Conservation (phyloP, 1,140 invertebrate genomes). For the Matsumurasca onukii region DNA sequence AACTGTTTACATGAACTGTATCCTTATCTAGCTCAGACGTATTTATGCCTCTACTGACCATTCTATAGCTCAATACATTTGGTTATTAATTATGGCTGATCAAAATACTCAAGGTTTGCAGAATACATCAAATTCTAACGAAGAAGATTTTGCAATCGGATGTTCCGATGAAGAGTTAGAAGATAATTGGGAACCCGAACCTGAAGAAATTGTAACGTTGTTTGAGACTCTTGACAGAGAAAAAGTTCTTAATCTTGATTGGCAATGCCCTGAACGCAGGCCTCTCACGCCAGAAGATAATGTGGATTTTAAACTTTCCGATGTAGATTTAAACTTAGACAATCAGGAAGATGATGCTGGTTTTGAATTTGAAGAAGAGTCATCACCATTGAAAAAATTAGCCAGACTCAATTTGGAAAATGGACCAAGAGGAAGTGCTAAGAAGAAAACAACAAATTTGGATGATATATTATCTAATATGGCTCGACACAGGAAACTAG, state of each 20-base stretch:
- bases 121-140: too few relatives aligned
- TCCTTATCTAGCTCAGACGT: too few relatives aligned
- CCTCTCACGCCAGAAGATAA: constrained; percentile 43
- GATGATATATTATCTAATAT: constrained; percentile 51
- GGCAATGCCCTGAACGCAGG: constrained; percentile 48
- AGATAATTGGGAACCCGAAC: constrained; percentile 39
- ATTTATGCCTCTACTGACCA: too few relatives aligned
- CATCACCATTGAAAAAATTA: constrained; percentile 39
- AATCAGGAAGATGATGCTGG: constrained; percentile 44
- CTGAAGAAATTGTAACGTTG: constrained; percentile 43
- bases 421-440: constrained; percentile 47
- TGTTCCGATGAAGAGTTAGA: constrained; percentile 45
- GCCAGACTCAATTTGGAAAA: constrained; percentile 31
- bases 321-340: constrained; percentile 25
- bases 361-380: constrained; percentile 50
- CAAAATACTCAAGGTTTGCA: too few relatives aligned
- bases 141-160: constrained; percentile 38
- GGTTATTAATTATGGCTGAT: too few relatives aligned
- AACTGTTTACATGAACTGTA: too few relatives aligned
- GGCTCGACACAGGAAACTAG: constrained; percentile 47
- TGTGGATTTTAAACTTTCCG: constrained; percentile 26
- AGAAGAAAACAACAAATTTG: constrained; percentile 50
- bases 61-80: too few relatives aligned
- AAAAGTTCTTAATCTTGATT: constrained; percentile 43
- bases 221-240: constrained; percentile 44